Evolutionary conservation across 2,888 invertebrate species (phyloP), one percentile per base, ranked within the genome.

Genomic region (Hydroisotoma schaefferi): DNA sequence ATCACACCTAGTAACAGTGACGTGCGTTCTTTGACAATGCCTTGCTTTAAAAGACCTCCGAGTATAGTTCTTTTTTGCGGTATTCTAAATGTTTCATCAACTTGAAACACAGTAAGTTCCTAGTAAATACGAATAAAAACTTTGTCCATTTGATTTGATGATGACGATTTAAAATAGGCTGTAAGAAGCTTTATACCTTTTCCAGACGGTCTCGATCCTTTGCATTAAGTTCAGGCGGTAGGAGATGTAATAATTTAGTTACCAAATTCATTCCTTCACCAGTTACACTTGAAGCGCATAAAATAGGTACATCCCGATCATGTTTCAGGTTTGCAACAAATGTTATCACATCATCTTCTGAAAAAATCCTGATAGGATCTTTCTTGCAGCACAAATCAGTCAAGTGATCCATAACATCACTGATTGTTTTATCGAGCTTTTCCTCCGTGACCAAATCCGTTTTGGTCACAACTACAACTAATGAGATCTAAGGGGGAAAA

Each of bases 401-500:
- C 77, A 46, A 84, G 75, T 12, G 83, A 81, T 63, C 76, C 76
- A 61, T 65, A n/a, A 69, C 59, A 58, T 69, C 71, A 23, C 57
- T 54, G 5, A 75, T 38, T 12, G 73, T 73, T 29, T 69, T 54
- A 33, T 80, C 77, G 23, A 81, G 73, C 48, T 76, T 74, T 20
- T 73, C 68, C 37, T 75, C 73, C 3, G 75, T 75, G n/a, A 88
- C 87, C 58, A 93, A 81, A 78, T 99, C 98, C 58, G 87, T 87
- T 81, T 99, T 99, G 63, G 90, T 94, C 61, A 99, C 83, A 1
- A 97, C 90, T 18, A 94, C 87, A 76, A 97, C 94, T 77, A 97
- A 88, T 0, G 98, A 95, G 73, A 84, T 80, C 55, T 79, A 43
- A 12, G 61, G n/a, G n/a, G n/a, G n/a, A n/a, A n/a, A n/a, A n/a